Base-by-base conservation (phyloP, 2,797 vertebrate genomes). In the Sciurus vulgaris region DNA sequence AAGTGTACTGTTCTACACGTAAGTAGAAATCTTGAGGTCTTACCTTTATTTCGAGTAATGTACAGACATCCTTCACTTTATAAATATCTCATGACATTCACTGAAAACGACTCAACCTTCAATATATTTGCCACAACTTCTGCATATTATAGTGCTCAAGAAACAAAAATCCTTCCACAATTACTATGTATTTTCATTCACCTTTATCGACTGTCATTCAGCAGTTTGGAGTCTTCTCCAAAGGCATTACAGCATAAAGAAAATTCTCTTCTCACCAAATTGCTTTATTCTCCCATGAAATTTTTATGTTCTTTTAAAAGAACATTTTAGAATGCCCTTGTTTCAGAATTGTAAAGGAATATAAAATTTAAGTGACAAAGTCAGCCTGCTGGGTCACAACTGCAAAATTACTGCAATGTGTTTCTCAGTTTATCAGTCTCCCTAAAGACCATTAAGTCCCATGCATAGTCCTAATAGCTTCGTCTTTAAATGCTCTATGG, bases 241-340 rank as follows among this genome's bases (percentile, higher is more conserved):
- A 86, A 96, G 49, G 26, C 69, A 92, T 86, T 83, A 88, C 41
- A 63, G 17, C 69, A 72, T 82, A 61, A 85, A 77, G 54, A 84
- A 86, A 95, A 61, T 61, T 61, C 82, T 86, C 49, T 82, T 88
- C 73, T 90, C 51, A 92, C n/a, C 26, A 88, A 94, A 92, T 83
- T 93, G 30, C 51, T 97, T 94, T 92, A 54, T 86, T 87, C 77
- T 79, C 72, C 41, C n/a, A 51, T n/a, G 70, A 83, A 97, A 96
- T 4, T 14, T 67, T 93, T 87, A 67, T 85, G 13, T 69, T 89
- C n/a, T 93, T 93, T 97, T 63, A 85, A 87, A 86, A 92, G 70
- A 91, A 69, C 47, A 90, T 4, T 94, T 94, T 91, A 56, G 30
- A 79, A 78, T 86, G 56, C 10, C 63, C 73, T 76, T 85, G 20